Evolutionary conservation across 2,888 invertebrate genomes (phyloP).

Genomic region (Chalcis sispes): DNA sequence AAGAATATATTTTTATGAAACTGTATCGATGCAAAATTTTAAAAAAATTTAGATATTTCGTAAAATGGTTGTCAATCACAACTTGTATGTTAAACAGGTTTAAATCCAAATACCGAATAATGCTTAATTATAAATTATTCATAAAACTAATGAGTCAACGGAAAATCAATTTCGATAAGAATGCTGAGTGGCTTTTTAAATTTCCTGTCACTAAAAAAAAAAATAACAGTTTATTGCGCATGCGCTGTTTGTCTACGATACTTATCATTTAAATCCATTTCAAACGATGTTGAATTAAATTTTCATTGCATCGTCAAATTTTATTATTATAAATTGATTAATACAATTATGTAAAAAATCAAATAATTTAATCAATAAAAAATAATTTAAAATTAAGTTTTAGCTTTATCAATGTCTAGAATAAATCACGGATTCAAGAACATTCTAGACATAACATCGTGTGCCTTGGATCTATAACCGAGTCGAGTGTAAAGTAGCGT

Average conservation of each 20-base stretch:
- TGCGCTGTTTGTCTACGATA: slow-evolving; percentile 62
- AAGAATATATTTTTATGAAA: too few species aligned
- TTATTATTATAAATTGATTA: not conserved
- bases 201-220: slow-evolving; percentile 21
- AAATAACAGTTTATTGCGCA: slow-evolving; percentile 52
- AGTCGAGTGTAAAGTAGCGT: slow-evolving; percentile 61
- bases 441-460: slow-evolving; percentile 28
- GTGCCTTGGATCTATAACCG: slow-evolving; percentile 54
- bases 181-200: slow-evolving; percentile 19
- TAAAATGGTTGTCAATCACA: too few species aligned
- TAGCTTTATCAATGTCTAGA: slow-evolving; percentile 5
- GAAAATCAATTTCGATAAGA: slow-evolving; percentile 10
- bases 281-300: slow-evolving; percentile 51
- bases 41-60: too few species aligned
- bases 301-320: not conserved
- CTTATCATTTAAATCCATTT: slow-evolving; percentile 38
- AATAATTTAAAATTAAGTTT: not conserved
- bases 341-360: not conserved
- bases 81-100: too few species aligned
- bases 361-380: not conserved
- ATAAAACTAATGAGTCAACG: not conserved
- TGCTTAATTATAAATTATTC: too few species aligned
- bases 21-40: too few species aligned
- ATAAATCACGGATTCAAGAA: slow-evolving; percentile 17
- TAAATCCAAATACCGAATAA: too few species aligned